phyloP scores from a whole-genome alignment of 2,888 invertebrate species.

The Azorinus chamasolen region DNA sequence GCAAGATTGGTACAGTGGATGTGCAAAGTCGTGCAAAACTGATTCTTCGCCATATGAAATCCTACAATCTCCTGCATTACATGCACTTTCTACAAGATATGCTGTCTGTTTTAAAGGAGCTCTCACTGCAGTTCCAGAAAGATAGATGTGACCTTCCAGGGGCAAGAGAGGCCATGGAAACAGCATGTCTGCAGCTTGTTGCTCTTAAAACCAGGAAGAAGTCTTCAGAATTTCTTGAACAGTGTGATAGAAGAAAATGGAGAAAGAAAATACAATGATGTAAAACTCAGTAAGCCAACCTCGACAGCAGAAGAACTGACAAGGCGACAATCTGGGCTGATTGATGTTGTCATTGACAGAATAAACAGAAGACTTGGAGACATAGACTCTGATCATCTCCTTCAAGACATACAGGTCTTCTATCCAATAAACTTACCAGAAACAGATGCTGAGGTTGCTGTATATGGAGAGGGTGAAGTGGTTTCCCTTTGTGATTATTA shows the following conservation, averaged over 20 bases:
- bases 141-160: slow-evolving; percentile 41
- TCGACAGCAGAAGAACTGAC: slow-evolving; percentile 22
- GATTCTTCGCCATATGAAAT: slow-evolving; percentile 16
- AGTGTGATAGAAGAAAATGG: slow-evolving; percentile 15
- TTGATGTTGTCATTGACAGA: slow-evolving; percentile 43
- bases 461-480: slow-evolving; percentile 11
- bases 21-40: slow-evolving; percentile 36
- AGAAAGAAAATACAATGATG: slow-evolving; percentile 25
- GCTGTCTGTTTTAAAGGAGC: slow-evolving; percentile 33
- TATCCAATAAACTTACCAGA: slow-evolving; percentile 44
- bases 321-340: slow-evolving; percentile 17
- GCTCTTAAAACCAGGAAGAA: slow-evolving; percentile 37
- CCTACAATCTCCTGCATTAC: slow-evolving; percentile 38
- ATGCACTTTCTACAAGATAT: slow-evolving; percentile 59
- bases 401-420: slow-evolving; percentile 52
- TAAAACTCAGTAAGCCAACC: slow-evolving; percentile 21
- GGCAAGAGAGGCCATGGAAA: slow-evolving; percentile 46
- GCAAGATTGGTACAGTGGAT: slow-evolving; percentile 29
- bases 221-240: slow-evolving; percentile 34
- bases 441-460: slow-evolving; percentile 17
- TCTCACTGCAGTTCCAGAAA: slow-evolving; percentile 53
- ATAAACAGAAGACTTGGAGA: slow-evolving; percentile 40
- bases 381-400: slow-evolving; percentile 36
- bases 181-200: slow-evolving; percentile 44
- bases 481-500: slow-evolving; percentile 28